Evolutionary conservation across 2,888 invertebrate genomes (phyloP).

Genomic region (Bombyx huttoni): DNA sequence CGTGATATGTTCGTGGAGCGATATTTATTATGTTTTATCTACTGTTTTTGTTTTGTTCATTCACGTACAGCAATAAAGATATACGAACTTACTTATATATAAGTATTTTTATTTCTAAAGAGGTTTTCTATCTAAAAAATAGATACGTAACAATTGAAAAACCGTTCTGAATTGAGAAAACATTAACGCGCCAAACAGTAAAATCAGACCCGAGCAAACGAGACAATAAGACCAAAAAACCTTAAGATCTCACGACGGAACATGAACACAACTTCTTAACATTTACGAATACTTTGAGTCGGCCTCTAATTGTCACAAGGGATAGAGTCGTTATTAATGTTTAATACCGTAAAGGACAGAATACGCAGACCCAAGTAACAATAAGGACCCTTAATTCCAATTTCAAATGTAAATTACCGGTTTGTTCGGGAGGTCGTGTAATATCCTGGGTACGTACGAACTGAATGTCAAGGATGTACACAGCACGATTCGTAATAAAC

Average conservation of each 20-base stretch:
- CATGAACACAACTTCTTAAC: neutral
- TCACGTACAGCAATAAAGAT: no score
- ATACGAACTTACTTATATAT: no score
- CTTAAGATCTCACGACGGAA: neutral
- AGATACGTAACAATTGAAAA: no score
- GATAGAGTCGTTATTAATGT: neutral
- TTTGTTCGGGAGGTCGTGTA: slow-evolving; percentile 16
- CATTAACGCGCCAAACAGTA: no score
- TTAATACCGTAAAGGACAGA: slow-evolving; percentile 7
- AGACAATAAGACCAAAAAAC: neutral
- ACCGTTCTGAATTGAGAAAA: no score
- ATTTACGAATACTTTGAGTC: neutral
- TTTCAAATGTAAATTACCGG: slow-evolving; percentile 26
- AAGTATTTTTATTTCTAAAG: no score
- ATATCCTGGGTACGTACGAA: slow-evolving; percentile 5
- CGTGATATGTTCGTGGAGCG: no score
- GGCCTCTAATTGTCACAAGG: neutral
- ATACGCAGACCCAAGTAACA: slow-evolving; percentile 22
- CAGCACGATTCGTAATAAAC: slow-evolving; percentile 12
- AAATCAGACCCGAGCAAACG: neutral
- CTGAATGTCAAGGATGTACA: slow-evolving; percentile 28
- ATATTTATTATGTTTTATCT: no score
- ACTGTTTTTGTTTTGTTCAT: no score
- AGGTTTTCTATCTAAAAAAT: no score
- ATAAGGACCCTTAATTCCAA: slow-evolving; percentile 20